phyloP scores from a whole-genome alignment of 2,113 vertebrate species.

The Psilopogon haemacephalus region DNA sequence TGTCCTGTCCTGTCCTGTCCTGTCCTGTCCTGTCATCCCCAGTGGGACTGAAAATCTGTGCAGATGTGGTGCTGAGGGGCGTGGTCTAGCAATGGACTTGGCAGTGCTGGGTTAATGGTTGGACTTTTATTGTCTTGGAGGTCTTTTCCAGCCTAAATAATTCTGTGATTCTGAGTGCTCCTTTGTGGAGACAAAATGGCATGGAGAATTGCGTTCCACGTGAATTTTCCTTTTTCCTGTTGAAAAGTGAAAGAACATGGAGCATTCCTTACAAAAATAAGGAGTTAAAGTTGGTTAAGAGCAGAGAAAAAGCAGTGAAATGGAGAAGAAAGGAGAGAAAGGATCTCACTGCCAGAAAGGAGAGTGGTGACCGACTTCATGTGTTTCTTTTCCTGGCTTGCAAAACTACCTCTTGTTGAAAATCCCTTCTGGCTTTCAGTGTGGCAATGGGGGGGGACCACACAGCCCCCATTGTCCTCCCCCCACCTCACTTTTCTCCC shows the following conservation, averaged over 20 bases:
- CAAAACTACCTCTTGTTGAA: neutral
- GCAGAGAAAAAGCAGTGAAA: neutral
- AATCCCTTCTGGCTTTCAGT: neutral
- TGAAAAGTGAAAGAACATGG: neutral
- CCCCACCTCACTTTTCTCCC: neutral
- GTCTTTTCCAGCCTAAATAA: no score
- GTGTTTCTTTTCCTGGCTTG: neutral
- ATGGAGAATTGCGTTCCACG: fast-evolving
- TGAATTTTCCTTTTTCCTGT: neutral
- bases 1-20: no score
- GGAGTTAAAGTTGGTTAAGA: neutral
- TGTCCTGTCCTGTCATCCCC: no score
- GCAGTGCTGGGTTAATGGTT: no score
- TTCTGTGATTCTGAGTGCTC: neutral
- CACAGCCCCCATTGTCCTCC: fast-evolving
- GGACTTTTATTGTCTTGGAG: no score
- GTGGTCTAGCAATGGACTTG: no score
- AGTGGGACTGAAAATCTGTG: no score
- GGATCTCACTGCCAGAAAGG: no score
- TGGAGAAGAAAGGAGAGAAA: no score
- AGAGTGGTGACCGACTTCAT: neutral
- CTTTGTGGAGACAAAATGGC: neutral
- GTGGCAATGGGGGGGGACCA: neutral
- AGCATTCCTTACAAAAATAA: neutral
- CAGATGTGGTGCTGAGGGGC: no score